phyloP scores from a whole-genome alignment of 2,888 invertebrate species.

The Eilema griseolum region DNA sequence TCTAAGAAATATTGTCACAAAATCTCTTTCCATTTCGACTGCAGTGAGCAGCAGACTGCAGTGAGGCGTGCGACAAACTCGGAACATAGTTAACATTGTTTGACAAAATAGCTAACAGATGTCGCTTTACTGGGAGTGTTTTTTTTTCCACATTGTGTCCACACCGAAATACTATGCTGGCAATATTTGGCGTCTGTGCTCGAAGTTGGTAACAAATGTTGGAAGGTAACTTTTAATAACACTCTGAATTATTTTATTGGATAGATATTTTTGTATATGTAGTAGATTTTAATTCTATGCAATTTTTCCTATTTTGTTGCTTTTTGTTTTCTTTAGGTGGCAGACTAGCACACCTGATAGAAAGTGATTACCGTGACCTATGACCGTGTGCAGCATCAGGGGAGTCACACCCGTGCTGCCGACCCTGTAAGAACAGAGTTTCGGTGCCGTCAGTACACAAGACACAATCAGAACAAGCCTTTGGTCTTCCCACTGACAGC shows the following conservation, averaged over 20 bases:
- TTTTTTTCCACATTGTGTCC: conserved; percentile 50
- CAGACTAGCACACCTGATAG: too few species aligned
- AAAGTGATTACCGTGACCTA: too few species aligned
- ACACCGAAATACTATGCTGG: conserved; percentile 41
- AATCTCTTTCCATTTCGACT: conserved; percentile 47
- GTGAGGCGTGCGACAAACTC: conserved; percentile 24
- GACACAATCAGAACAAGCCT: too few species aligned
- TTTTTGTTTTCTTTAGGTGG: too few species aligned
- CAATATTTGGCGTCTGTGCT: conserved; percentile 52
- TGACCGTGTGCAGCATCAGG: too few species aligned
- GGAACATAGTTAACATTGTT: conserved; percentile 83
- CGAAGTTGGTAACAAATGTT: conserved; percentile 49
- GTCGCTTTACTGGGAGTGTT: conserved; percentile 62
- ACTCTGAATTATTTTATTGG: conserved; percentile 17
- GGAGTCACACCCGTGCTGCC: too few species aligned
- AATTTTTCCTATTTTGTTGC: too few species aligned
- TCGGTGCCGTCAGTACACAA: too few species aligned
- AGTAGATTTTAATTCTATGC: not conserved
- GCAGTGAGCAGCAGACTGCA: too few species aligned
- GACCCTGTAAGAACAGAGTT: too few species aligned
- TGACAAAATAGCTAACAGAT: conserved; percentile 85
- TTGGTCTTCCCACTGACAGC: too few species aligned
- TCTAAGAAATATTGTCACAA: conserved; percentile 46
- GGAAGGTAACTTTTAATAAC: conserved; percentile 46
- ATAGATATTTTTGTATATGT: too few species aligned